Evolutionary conservation across 1,140 invertebrate genomes (phyloP).

Genomic region (Heliconius hermathena): DNA sequence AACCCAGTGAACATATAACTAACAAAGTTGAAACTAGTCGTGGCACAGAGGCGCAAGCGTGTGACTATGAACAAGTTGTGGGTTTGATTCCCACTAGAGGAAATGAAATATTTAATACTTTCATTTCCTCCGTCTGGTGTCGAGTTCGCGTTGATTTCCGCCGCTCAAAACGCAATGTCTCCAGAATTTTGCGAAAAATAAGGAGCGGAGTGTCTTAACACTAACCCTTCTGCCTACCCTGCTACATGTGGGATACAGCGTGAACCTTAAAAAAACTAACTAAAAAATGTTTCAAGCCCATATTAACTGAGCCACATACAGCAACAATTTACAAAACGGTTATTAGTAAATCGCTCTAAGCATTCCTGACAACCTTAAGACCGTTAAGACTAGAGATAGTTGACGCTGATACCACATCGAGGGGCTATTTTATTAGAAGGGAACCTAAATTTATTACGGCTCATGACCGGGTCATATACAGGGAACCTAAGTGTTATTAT

Average conservation of each 20-base stretch:
- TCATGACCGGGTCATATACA: conserved; percentile 30
- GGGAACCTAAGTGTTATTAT: conserved; percentile 44
- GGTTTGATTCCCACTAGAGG: no score
- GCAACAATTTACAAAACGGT: background rate
- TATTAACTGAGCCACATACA: background rate
- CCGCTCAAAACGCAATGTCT: background rate
- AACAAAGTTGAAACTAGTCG: no score
- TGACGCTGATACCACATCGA: conserved; percentile 13
- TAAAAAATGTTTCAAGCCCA: no score
- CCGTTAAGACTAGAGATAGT: background rate
- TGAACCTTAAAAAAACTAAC: no score
- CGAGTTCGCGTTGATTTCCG: background rate
- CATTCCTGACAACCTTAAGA: background rate
- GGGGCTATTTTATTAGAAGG: conserved; percentile 37
- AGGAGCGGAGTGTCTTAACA: background rate
- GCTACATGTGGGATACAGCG: no score
- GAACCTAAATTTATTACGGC: conserved; percentile 43
- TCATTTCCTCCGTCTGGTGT: background rate
- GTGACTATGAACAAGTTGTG: no score
- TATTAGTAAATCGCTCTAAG: conserved; percentile 6
- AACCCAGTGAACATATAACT: no score
- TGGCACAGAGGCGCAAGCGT: no score
- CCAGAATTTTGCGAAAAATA: background rate
- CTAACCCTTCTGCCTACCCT: no score
- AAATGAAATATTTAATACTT: no score